Evolutionary conservation across 2,113 vertebrate genomes (phyloP), one percentile per base, ranked within the genome.

Genomic region (Petrocephalus zakoni): DNA sequence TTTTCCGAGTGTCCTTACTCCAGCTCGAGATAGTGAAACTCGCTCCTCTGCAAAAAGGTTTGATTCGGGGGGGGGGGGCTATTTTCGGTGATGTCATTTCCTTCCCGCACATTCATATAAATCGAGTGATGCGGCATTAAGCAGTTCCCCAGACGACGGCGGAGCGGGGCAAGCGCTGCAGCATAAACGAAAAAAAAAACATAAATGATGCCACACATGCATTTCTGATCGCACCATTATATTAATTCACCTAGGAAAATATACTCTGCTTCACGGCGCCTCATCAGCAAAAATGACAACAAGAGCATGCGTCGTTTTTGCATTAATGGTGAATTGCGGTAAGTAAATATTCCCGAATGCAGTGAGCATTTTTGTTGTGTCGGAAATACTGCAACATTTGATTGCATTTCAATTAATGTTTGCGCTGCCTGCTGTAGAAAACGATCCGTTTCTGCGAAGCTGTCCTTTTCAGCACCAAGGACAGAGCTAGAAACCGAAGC

Each of bases 101-200:
- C 87, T 88, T 22, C 58, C 49, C 47, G 47, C 46, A 78, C 64
- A 29, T 37, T 47, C 68, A 88, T 88, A 88, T 88, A 78, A 88
- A 88, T n/a, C 87, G 72, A 49, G 87, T 75, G 87, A 25, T 88
- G 87, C 87, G 25, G 64, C 87, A 87, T 87, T 72, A 75, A 87
- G 15, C 51, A n/a, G 58, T 72, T 52, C 22, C 49, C n/a, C 61
- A 75, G 42, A 87, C 87, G 47, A 42, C 61, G 29, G 87, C 61
- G 34, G 68, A 72, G 19, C 87, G 17, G 25, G 11, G 49, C 52
- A 61, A 61, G n/a, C 52, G 37, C 15, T 42, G 21, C 85, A 34
- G 25, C 25, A 68, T 29, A n/a, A 29, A 68, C 9, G n/a, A 25
- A 68, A 68, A n/a, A 75, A 75, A 42, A 75, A 34, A 19, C 68